A percentile compares a stretch with the other conserved stretches of the same genome.
Conservation (phyloP, 2,113 vertebrate genomes). For the Vidua macroura region DNA sequence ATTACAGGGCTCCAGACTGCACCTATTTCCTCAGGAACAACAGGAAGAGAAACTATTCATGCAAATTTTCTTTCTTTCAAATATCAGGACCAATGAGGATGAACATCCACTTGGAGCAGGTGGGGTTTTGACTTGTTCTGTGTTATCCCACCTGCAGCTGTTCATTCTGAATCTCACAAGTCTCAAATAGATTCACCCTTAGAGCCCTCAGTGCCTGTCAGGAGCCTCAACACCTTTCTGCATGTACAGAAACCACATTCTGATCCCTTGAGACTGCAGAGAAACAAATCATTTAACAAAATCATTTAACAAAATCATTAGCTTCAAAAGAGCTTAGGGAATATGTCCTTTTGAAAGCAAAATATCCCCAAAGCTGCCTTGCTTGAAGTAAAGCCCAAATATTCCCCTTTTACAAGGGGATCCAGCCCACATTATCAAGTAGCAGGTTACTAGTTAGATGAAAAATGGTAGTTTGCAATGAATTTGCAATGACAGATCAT, state of each 20-base stretch:
- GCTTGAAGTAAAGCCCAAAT: not conserved
- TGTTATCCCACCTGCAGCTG: not conserved
- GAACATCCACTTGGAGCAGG: not conserved
- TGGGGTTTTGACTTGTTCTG: not conserved
- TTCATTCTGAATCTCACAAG: not conserved
- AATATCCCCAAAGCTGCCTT: not conserved
- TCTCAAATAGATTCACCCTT: rapidly evolving
- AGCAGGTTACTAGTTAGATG: not conserved
- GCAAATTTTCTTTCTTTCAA: not conserved
- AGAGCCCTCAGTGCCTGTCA: not conserved
- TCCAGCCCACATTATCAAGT: not conserved
- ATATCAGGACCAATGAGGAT: not conserved
- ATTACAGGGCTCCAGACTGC: not conserved
- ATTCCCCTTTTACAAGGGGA: not conserved
- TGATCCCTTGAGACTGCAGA: not conserved
- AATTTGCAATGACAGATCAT: not conserved
- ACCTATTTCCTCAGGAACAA: not conserved
- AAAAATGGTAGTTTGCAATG: not conserved
- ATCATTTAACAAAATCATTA: not conserved
- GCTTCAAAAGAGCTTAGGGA: not conserved
- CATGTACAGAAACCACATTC: not conserved
- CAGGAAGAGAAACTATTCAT: not conserved
- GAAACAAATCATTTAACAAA: not conserved
- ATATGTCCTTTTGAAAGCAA: not conserved
- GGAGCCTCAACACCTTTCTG: not conserved